Evolutionary conservation across 2,888 invertebrate genomes (phyloP).

Genomic region (Lasioglossum morio): DNA sequence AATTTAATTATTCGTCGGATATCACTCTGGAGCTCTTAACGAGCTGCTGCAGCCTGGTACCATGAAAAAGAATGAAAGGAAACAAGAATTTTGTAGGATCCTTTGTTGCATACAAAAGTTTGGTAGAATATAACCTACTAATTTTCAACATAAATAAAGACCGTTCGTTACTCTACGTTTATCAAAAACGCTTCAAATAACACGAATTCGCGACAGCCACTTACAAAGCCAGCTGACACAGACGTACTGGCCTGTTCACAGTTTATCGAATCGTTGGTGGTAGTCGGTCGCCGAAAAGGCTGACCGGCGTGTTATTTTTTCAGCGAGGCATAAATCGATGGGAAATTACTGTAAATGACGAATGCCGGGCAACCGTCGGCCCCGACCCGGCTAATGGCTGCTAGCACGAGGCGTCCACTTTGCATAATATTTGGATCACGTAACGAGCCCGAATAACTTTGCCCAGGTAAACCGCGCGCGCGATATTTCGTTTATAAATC

Average conservation of each 20-base stretch:
- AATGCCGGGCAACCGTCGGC: slow-evolving; percentile 60
- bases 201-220: background rate
- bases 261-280: slow-evolving; percentile 32
- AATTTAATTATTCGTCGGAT: slow-evolving; percentile 55
- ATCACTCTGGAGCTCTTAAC: slow-evolving; percentile 39
- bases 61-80: background rate
- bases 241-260: background rate
- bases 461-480: slow-evolving; percentile 56
- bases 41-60: slow-evolving; percentile 12
- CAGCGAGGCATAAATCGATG: slow-evolving; percentile 72
- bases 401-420: slow-evolving; percentile 73
- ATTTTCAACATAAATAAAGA: background rate
- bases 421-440: slow-evolving; percentile 78
- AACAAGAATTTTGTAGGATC: background rate
- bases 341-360: slow-evolving; percentile 75
- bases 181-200: background rate
- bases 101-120: background rate
- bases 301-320: slow-evolving; percentile 54
- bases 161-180: background rate
- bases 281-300: slow-evolving; percentile 6
- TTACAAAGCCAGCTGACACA: background rate
- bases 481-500: slow-evolving; percentile 63
- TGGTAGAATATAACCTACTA: background rate
- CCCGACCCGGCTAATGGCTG: slow-evolving; percentile 69
- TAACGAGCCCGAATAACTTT: slow-evolving; percentile 74